phyloP scores from a whole-genome alignment of 2,797 vertebrate genomes.

The Leuciscus waleckii region DNA sequence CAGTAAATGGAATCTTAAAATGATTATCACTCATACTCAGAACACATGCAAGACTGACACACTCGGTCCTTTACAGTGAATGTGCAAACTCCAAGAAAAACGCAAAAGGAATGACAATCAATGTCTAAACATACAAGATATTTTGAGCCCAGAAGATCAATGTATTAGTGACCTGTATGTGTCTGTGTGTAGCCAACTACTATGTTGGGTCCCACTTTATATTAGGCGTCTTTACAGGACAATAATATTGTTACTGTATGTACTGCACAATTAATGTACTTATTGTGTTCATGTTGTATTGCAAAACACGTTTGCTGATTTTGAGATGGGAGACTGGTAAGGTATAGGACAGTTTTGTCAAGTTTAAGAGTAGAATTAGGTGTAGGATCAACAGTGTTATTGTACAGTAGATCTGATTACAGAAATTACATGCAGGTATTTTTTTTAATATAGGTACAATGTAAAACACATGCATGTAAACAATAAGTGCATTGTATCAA shows the following conservation, averaged over 20 bases:
- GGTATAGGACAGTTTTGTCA: not conserved
- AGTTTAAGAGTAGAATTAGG: not conserved
- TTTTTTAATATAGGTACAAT: too few species aligned
- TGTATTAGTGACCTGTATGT: not conserved
- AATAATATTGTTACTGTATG: not conserved
- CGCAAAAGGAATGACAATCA: not conserved
- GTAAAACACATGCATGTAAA: too few species aligned
- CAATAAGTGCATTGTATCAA: not conserved
- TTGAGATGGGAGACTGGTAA: not conserved
- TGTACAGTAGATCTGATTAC: not conserved
- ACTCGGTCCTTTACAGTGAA: not conserved
- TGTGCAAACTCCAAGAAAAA: not conserved
- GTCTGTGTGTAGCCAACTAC: not conserved
- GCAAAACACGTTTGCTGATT: not conserved
- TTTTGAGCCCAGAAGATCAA: not conserved
- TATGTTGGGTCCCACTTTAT: not conserved
- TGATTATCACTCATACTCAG: conserved; percentile 6
- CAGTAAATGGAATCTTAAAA: conserved; percentile 6
- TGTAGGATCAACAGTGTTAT: not conserved
- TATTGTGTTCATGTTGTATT: not conserved
- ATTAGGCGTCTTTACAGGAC: not conserved
- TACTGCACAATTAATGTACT: not conserved
- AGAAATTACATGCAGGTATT: not conserved
- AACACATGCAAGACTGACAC: conserved; percentile 16
- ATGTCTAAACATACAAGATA: not conserved